Conservation (phyloP, 2,888 invertebrate genomes). For the Epistrophe eligans region DNA sequence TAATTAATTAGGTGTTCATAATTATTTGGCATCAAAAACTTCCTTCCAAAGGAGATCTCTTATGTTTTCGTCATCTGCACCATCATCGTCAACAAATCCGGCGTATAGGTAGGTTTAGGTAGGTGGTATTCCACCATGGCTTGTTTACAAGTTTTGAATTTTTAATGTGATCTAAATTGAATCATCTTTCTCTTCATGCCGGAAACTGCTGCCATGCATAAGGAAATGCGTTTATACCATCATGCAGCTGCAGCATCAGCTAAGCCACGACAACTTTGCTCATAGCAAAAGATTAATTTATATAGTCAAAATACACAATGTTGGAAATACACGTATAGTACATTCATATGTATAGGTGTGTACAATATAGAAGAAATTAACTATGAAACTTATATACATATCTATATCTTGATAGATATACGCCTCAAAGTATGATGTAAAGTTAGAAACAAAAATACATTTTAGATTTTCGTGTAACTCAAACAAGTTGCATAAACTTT, state of each 20-base stretch:
- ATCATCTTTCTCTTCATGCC: constrained; percentile 52
- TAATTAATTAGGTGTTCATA: constrained; percentile 25
- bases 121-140: neutral
- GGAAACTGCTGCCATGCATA: constrained; percentile 51
- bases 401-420: neutral
- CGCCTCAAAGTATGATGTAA: neutral
- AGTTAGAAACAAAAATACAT: neutral
- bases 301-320: constrained; percentile 24
- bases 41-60: constrained; percentile 3
- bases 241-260: neutral
- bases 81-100: constrained; percentile 9
- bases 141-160: constrained; percentile 38
- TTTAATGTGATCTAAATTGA: constrained; percentile 53
- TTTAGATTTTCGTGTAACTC: neutral
- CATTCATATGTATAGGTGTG: neutral
- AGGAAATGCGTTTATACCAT: constrained; percentile 43
- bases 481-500: neutral
- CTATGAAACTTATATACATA: neutral
- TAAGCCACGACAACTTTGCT: constrained; percentile 2
- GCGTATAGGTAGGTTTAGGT: too few relatives aligned
- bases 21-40: constrained; percentile 3
- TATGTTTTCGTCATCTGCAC: neutral
- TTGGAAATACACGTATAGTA: neutral
- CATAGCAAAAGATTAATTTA: constrained; percentile 36
- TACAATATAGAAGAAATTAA: neutral